phyloP scores from a whole-genome alignment of 2,113 vertebrate genomes.

The Prunella himalayana region DNA sequence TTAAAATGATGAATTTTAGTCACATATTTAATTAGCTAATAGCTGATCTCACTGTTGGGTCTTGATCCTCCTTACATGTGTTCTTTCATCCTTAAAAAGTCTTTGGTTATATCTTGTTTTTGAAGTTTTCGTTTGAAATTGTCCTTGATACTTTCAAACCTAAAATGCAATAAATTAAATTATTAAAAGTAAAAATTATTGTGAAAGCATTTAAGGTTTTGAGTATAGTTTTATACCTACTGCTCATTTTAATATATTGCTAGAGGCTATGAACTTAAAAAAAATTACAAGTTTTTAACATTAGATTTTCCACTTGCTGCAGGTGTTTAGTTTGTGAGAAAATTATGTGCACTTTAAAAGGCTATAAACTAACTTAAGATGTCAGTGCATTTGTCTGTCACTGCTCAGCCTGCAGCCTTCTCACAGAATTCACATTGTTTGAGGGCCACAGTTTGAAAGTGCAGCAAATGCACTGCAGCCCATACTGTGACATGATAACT shows the following conservation, averaged over 20 bases:
- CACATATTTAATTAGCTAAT: constrained; percentile 70
- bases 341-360: not conserved
- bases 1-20: constrained; percentile 66
- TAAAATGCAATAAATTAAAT: constrained; percentile 41
- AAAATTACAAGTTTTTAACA: not conserved
- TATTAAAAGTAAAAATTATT: constrained; percentile 43
- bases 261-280: not conserved
- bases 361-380: not conserved
- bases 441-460: not conserved
- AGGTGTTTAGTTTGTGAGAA: not conserved
- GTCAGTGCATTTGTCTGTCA: not conserved
- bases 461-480: not conserved
- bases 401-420: not conserved
- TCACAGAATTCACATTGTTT: not conserved
- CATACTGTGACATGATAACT: not conserved
- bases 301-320: not conserved
- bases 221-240: not conserved
- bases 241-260: not conserved
- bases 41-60: constrained; percentile 61
- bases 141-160: constrained; percentile 45
- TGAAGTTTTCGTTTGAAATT: constrained; percentile 59
- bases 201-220: constrained; percentile 27
- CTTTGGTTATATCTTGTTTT: constrained; percentile 49
- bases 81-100: constrained; percentile 56
- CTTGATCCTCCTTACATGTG: constrained; percentile 42